Base-by-base conservation (phyloP, 2,113 vertebrate genomes). In the Calypte anna region DNA sequence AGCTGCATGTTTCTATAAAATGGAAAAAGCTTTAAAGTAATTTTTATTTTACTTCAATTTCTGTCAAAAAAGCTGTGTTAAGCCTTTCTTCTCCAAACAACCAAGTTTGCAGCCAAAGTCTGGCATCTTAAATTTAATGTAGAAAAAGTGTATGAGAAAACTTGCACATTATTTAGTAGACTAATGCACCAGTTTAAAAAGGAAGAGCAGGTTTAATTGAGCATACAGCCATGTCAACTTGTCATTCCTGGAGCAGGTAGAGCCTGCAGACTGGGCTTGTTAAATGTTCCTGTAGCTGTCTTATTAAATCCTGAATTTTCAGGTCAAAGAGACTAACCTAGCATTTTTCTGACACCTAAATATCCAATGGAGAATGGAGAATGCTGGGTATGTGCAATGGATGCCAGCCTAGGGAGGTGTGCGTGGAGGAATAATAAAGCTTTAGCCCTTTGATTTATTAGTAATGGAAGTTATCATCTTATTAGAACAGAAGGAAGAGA, bases 181-280 rank as follows among this genome's bases (percentile, higher is more conserved):
- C 86, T 96, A 93, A 97, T 91, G 96, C 94, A 94, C 93, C 97
- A 93, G 82, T 93, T 97, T 96, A 88, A 90, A 96, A 95, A 46
- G 86, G 95, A 96, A 91, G 88, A 97, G 68, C 93, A 70, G 88
- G 94, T 97, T 97, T 97, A 98, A 98, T 97, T 97, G 97, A 98
- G 97, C 98, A 94, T 98, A 92, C 67, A 95, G 58, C 62, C 82
- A 46, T 90, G 94, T 97, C 97, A 97, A 66, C 95, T 87, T 97
- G 96, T 98, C 98, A 97, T 58, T 95, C 76, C 23, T 38, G 80
- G 57, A 81, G 79, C 88, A 96, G 85, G 82, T 82, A 91, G 73
- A 87, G 66, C 93, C 94, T 94, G 66, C 88, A 90, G 94, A 86
- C 48, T 78, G 80, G 75, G 76, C 62, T 17, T 94, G 82, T 53